Evolutionary conservation across 2,113 vertebrate genomes (phyloP).

Genomic region (Calidris pygmaea): DNA sequence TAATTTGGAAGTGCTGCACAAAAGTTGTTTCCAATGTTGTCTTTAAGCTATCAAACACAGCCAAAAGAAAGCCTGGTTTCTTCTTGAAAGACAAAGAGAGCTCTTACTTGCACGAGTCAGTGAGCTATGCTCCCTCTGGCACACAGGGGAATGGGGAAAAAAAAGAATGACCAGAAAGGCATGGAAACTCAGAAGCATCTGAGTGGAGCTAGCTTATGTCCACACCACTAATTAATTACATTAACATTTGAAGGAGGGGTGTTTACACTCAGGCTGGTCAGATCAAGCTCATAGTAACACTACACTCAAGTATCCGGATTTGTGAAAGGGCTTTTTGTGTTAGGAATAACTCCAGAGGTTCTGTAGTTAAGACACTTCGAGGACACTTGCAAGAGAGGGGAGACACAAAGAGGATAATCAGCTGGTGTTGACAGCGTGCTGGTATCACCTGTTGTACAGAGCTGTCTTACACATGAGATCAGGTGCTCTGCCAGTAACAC

Average conservation of each 20-base stretch:
- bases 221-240: not conserved
- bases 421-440: not conserved
- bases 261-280: not conserved
- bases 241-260: not conserved
- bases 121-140: not conserved
- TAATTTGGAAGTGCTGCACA: not conserved
- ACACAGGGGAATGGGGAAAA: not conserved
- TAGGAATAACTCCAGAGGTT: not conserved
- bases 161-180: not conserved
- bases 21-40: conserved; percentile 28
- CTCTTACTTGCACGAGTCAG: not conserved
- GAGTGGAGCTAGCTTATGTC: not conserved
- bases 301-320: not conserved
- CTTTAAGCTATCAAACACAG: not conserved
- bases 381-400: not conserved
- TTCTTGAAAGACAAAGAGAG: conserved; percentile 13
- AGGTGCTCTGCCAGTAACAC: not conserved
- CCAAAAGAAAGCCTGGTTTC: conserved; percentile 22
- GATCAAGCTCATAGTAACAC: not conserved
- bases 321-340: not conserved
- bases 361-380: not conserved
- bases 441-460: not conserved
- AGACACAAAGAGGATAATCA: not conserved
- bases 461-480: not conserved
- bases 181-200: not conserved